Percentiles rank a stretch among this genome's conserved stretches.
These are phyloP conservation scores for Spodoptera picta DNA, from an alignment of 2,888 invertebrate species.

Conservation along the genomic window DNA sequence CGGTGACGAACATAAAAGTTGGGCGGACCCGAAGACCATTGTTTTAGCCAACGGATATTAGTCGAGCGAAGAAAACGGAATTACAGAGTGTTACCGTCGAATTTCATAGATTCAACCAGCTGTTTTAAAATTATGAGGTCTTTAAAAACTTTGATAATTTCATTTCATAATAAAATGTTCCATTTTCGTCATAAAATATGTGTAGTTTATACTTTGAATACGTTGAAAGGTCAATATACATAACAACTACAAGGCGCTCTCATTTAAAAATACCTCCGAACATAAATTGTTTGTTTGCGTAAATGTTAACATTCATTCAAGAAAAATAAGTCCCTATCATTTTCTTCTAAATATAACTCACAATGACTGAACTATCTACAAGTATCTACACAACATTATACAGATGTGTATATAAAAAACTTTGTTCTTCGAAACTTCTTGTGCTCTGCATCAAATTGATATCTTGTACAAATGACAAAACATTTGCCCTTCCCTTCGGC, in stretches of 20 bases:
- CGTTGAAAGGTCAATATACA: no score
- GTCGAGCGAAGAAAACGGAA: conserved; percentile 24
- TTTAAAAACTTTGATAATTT: conserved; percentile 54
- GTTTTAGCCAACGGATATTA: conserved; percentile 56
- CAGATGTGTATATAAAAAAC: conserved; percentile 15
- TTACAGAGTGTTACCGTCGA: conserved; percentile 35
- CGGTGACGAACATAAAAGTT: conserved; percentile 36
- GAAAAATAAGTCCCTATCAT: no score
- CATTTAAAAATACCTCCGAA: no score
- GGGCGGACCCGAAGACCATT: conserved; percentile 37
- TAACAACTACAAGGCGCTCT: no score
- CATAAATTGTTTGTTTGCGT: no score
- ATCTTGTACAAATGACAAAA: conserved; percentile 56
- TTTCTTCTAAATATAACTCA: no score
- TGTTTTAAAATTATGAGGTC: conserved; percentile 56
- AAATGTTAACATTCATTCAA: no score
- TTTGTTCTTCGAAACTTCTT: conserved; percentile 45
- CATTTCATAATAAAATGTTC: conserved; percentile 15
- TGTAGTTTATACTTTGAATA: no score
- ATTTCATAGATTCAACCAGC: conserved; percentile 40
- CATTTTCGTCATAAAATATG: no score
- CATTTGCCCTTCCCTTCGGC: conserved; percentile 50
- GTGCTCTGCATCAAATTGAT: conserved; percentile 53
- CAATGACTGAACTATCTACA: no score
- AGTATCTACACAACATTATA: no score